Evolutionary conservation across 2,113 vertebrate genomes (phyloP).

Genomic region (Amphiprion percula): DNA sequence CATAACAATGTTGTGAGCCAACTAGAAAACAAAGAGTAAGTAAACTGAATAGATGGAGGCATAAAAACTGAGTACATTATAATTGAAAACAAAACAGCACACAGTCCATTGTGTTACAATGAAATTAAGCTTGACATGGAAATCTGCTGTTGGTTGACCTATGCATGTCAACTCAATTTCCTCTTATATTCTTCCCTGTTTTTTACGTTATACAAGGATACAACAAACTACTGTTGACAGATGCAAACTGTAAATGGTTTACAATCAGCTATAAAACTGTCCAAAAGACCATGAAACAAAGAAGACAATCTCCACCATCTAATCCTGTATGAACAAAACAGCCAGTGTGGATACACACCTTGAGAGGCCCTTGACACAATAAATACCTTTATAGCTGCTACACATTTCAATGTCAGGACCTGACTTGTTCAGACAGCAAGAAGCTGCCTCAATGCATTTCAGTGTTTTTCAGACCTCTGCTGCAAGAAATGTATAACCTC

Average conservation of each 20-base stretch:
- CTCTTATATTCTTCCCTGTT: slow-evolving; percentile 26
- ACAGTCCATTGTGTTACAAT: not conserved
- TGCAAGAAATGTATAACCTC: slow-evolving; percentile 6
- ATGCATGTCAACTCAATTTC: not conserved
- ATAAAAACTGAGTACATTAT: not conserved
- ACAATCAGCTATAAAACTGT: slow-evolving; percentile 4
- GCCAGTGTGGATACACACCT: slow-evolving; percentile 26
- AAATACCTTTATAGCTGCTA: slow-evolving; percentile 72
- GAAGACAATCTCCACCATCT: not conserved
- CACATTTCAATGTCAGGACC: slow-evolving; percentile 74
- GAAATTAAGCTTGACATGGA: not conserved
- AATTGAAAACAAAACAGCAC: not conserved
- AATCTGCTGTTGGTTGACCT: not conserved
- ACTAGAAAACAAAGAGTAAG: slow-evolving; percentile 15
- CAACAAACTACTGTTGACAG: not conserved
- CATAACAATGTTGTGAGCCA: not conserved
- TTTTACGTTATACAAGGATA: not conserved
- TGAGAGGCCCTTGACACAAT: slow-evolving; percentile 46
- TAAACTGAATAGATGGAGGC: slow-evolving; percentile 10
- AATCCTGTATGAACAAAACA: slow-evolving; percentile 9
- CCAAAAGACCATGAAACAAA: slow-evolving; percentile 4
- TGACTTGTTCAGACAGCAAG: slow-evolving; percentile 72
- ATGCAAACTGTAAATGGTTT: not conserved
- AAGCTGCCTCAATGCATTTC: slow-evolving; percentile 22
- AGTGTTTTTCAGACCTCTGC: slow-evolving; percentile 11